Evolutionary conservation across 2,888 invertebrate genomes (phyloP), one percentile per base, ranked within the genome.

Genomic region (Apamea sordens): DNA sequence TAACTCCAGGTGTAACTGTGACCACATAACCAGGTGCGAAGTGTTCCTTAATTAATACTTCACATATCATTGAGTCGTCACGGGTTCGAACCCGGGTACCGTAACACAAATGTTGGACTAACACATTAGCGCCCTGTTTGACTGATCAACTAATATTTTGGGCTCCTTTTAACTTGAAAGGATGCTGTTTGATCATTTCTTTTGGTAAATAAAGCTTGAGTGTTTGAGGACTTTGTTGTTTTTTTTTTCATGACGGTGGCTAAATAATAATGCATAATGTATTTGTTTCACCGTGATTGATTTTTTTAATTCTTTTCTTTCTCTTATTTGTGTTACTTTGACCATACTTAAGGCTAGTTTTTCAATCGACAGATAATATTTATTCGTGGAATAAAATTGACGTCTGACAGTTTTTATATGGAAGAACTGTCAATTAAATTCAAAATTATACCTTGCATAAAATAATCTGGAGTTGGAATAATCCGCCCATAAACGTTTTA

Each of bases 41-140:
- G 76, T 87, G 88, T 78, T 85, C 67, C 81, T 73, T 91, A 90
- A 93, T 92, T 90, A 91, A 47, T 81, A 80, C 89, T 89, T 87
- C 87, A 88, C 86, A 83, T 86, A 88, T 89, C 85, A 92, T 92
- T 91, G 88, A 90, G 86, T 83, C 83, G 89, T 91, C 84, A 88
- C 83, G 50, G 71, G 72, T 74, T 86, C 72, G 79, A 82, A 87
- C 89, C 86, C 86, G 85, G 81, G 89, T 87, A 85, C 86, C 84
- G 90, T 89, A 81, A 77, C 65, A 72, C 65, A 83, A 90, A 89
- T 85, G 82, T 88, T 86, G 76, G 28, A 69, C 79, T 79, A 85
- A 78, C 85, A 74, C 79, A 75, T 89, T 89, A 90, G 76, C 86
- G 72, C 82, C 78, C 76, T 77, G 74, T 78, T 84, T 76, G 79